Conservation (phyloP, 2,113 vertebrate species). For the Pristiophorus japonicus region DNA sequence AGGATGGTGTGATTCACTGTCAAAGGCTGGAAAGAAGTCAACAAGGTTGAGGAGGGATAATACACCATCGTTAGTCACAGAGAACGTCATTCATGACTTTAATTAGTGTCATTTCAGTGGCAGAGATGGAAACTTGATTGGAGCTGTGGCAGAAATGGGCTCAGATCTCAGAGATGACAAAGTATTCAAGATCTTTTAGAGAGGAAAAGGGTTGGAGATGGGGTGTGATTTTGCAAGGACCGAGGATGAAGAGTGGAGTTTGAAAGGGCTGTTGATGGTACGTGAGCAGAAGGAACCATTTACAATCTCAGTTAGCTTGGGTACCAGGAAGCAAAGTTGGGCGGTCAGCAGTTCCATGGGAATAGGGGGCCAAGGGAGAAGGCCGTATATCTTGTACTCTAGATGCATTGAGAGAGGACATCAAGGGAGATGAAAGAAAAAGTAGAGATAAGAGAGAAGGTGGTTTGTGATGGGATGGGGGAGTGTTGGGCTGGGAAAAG, state of each 20-base stretch:
- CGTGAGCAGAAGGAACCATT: not conserved
- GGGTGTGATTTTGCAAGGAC: not conserved
- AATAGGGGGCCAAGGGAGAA: too few relatives aligned
- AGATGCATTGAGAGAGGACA: not conserved
- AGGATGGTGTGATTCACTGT: not conserved
- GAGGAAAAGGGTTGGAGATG: not conserved
- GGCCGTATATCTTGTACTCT: not conserved
- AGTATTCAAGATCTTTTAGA: not conserved
- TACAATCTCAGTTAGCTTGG: not conserved
- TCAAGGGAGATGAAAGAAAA: not conserved
- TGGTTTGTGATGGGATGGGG: too few relatives aligned
- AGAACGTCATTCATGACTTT: not conserved
- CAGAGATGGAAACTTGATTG: not conserved
- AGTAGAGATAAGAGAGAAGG: too few relatives aligned
- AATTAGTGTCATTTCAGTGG: not conserved
- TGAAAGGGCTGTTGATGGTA: not conserved
- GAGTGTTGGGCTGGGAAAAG: too few relatives aligned
- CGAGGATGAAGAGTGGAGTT: not conserved
- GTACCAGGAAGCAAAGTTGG: too few relatives aligned
- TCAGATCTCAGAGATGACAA: not conserved
- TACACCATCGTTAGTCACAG: not conserved
- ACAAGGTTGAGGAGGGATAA: not conserved
- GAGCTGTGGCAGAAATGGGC: not conserved
- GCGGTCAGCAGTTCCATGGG: too few relatives aligned
- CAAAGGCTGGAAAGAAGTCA: not conserved